Evolutionary conservation across 2,888 invertebrate species (phyloP).

Genomic region (Luffia ferchaultella): DNA sequence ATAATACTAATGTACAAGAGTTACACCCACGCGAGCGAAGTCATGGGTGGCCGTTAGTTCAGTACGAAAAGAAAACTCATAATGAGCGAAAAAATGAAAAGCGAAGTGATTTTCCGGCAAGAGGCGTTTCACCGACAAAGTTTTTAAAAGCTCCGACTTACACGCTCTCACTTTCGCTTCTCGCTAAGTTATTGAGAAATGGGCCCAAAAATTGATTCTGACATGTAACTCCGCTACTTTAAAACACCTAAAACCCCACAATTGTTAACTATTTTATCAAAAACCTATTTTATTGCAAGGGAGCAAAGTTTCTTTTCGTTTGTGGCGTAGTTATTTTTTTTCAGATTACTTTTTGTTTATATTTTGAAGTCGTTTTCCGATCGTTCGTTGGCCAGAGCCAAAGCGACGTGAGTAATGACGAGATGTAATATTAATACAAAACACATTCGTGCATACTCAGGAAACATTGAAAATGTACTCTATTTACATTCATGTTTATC

Average conservation of each 20-base stretch:
- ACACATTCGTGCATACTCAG: no score
- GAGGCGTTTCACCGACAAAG: not conserved
- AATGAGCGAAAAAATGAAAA: not conserved
- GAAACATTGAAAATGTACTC: no score
- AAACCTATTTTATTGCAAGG: not conserved
- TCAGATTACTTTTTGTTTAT: not conserved
- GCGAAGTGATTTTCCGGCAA: not conserved
- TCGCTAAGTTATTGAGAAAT: conserved; percentile 51
- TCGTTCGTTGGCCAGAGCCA: no score
- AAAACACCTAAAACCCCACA: conserved; percentile 36
- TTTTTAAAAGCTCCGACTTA: not conserved
- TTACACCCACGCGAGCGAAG: no score
- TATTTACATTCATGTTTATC: no score
- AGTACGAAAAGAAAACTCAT: not conserved
- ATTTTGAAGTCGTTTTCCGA: no score
- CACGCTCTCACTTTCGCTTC: not conserved
- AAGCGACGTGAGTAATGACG: no score
- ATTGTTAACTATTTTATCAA: not conserved
- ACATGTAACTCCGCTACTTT: conserved; percentile 44
- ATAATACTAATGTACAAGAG: no score
- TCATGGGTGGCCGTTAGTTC: no score
- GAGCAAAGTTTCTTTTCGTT: not conserved
- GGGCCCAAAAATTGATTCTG: conserved; percentile 56
- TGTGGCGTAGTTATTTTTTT: not conserved
- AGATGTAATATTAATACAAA: no score